Percentiles rank a stretch among this genome's conserved stretches.
These are phyloP conservation scores for Theocolax elegans DNA, from an alignment of 1,140 invertebrate species.

Conservation along the genomic window DNA sequence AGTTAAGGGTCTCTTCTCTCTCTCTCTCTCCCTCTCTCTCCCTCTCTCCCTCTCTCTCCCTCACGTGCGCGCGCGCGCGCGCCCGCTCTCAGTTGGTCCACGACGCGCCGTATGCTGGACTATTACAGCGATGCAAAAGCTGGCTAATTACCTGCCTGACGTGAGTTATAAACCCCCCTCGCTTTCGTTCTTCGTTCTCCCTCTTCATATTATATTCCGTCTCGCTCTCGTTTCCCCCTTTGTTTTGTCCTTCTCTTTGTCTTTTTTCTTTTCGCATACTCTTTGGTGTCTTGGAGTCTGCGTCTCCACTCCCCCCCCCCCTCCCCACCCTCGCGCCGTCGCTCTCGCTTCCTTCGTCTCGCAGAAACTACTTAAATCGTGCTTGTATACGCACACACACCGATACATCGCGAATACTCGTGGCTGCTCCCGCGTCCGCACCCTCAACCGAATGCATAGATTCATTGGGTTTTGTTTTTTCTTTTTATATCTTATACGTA, in stretches of 20 bases:
- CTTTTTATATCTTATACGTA: no score
- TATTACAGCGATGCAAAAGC: constrained; percentile 68
- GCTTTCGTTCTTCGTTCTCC: constrained; percentile 3
- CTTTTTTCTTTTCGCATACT: constrained; percentile 28
- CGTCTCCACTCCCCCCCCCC: constrained; percentile 1
- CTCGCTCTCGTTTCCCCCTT: constrained; percentile 32
- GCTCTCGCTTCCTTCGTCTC: no score
- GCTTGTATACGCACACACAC: no score
- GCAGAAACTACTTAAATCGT: no score
- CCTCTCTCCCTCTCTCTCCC: constrained; percentile 53
- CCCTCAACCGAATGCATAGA: no score
- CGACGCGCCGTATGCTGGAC: constrained; percentile 54
- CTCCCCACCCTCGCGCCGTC: no score
- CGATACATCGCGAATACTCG: no score
- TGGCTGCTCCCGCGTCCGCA: no score
- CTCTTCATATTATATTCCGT: no score
- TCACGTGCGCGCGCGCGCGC: background rate
- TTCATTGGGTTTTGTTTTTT: no score
- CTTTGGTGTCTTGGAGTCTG: background rate
- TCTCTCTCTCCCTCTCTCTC: constrained; percentile 49
- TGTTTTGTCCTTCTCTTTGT: constrained; percentile 19
- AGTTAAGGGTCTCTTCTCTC: constrained; percentile 67
- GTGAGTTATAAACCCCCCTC: constrained; percentile 67
- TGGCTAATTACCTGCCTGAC: constrained; percentile 69
- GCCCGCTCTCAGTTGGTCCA: background rate